Evolutionary conservation across 1,140 invertebrate species (phyloP).

Genomic region (Rhopalosiphum padi): DNA sequence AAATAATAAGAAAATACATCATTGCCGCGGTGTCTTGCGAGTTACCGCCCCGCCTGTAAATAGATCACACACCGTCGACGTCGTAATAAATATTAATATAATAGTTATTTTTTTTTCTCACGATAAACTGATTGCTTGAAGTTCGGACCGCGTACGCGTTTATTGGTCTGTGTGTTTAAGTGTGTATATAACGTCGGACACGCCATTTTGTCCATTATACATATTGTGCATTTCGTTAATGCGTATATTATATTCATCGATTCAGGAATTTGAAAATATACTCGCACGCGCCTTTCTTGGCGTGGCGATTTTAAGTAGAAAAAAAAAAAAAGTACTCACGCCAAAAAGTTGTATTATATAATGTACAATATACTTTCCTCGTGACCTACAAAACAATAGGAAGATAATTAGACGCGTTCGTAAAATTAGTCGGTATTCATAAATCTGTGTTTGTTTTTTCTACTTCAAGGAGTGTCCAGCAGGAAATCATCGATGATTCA

Average conservation of each 20-base stretch:
- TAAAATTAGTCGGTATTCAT: conserved; percentile 41
- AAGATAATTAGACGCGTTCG: background rate
- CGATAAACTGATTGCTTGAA: background rate
- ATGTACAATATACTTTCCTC: background rate
- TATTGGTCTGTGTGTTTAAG: background rate
- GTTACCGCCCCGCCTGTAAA: background rate
- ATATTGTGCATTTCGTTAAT: conserved; percentile 23
- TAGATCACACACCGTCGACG: background rate
- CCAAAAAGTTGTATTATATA: background rate
- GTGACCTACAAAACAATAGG: background rate
- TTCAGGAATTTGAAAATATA: background rate
- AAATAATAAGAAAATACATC: background rate
- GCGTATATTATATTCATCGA: conserved; percentile 2
- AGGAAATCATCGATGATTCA: conserved; percentile 38
- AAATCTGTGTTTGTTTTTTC: background rate
- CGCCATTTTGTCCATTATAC: conserved; percentile 14
- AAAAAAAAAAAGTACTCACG: background rate
- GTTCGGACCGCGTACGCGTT: background rate
- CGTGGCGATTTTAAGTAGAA: background rate
- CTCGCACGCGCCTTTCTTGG: background rate
- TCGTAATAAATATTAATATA: background rate
- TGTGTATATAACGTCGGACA: background rate
- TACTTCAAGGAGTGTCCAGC: background rate
- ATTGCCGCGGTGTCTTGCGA: background rate
- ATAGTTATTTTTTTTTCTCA: background rate